Evolutionary conservation across 2,888 invertebrate species (phyloP), one percentile per base, ranked within the genome.

Genomic region (Drosophila hamatofila): DNA sequence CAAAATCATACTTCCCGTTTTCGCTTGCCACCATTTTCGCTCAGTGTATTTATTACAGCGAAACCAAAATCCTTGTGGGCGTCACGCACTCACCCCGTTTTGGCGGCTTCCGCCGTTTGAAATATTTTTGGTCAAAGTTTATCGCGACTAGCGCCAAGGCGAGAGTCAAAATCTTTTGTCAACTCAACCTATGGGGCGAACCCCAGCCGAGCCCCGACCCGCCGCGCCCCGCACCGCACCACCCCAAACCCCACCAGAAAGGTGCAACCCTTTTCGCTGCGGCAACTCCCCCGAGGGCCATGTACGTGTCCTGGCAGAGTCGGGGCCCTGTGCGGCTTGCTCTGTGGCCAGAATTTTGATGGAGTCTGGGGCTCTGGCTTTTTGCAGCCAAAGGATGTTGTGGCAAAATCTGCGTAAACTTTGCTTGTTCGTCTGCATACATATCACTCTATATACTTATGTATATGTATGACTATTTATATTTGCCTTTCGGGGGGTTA

Each of bases 271-370:
- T 90, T 89, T 79, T 55, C 27, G 70, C 70, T 60, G 76, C 37
- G 73, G 55, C 69, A 73, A 82, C 72, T 78, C 82, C 88, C 78
- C 56, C 49, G 75, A 56, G 89, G 72, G 37, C 52, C 37, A 51
- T 70, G 70, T 72, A 73, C 77, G 68, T 81, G 72, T 18, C 37
- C 2, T 9, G 56, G 14, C 49, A 7, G 44, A 23, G 51, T 6
- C 6, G 56, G 44, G 27, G 68, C 46, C 51, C 49, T 41, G 64
- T 80, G 72, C 60, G 72, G 72, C 76, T 69, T 75, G 78, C 74
- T 74, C 78, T 91, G 90, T 83, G 90, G 90, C 91, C 89, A 90
- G 90, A 91, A 91, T 91, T 91, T 90, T 90, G 91, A 91, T 91
- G 76, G 89, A 83, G 71, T 80, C 64, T 64, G 68, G 27, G 49